Evolutionary conservation across 2,888 invertebrate species (phyloP), one percentile per base, ranked within the genome.

Genomic region (Erebia aethiops): DNA sequence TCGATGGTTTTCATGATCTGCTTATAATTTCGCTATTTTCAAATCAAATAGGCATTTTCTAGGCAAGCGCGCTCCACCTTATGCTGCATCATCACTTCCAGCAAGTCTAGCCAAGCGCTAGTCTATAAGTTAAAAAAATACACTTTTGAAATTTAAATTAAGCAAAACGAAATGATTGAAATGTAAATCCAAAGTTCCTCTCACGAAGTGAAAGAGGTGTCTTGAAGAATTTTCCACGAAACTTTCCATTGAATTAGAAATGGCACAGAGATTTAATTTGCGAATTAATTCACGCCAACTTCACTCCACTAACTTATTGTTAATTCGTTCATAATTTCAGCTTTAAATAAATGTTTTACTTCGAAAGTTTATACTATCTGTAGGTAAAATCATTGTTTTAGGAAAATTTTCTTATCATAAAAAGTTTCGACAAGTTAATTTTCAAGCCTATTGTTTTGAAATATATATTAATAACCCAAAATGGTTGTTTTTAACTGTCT

Each of bases 221-320:
- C 41, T 52, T 52, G n/a, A 64, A 64, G 64, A 64, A 62, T 64
- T 35, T 64, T 64, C 52, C 35, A 41, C 52, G n/a, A 13, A 64
- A 64, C 35, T 64, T 64, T 64, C 41, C 52, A 64, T 64, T 64
- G n/a, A 64, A 54, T 64, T 64, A 64, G 35, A 64, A 41, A 26
- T 16, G 51, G 51, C 16, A 13, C n/a, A 8, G 52, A 26, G 26
- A 41, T 35, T 64, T 64, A 52, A 64, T 64, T 64, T 52, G 14
- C n/a, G 52, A 54, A 64, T 16, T 52, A 35, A 54, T 65, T 54
- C 65, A 54, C 35, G 43, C 18, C 21, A 66, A 56, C 66, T 66
- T 56, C 18, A 21, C 43, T 61, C 13, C 16, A 16, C 18, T 41
- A 41, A 65, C 65, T 66, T 57, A 21, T 46, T 57, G 43, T 56